Evolutionary conservation across 1,140 invertebrate species (phyloP).

Genomic region (Heterodera carotae): DNA sequence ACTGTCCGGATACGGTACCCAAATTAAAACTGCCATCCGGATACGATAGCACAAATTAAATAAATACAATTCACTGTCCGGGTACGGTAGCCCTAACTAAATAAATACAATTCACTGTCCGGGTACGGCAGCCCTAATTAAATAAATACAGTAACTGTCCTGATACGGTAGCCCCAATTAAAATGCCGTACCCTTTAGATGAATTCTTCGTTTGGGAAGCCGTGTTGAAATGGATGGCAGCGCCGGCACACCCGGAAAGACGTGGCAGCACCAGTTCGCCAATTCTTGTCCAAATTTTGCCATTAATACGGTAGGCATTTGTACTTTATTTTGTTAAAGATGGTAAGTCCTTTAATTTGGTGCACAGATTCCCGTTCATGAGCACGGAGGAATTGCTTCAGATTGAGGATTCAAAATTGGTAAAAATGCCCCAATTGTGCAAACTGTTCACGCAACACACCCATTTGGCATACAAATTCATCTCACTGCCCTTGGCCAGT

Average conservation of each 20-base stretch:
- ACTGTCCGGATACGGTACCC: too few relatives aligned
- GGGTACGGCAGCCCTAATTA: too few relatives aligned
- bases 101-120: too few relatives aligned
- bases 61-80: constrained; percentile 49
- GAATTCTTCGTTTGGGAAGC: constrained; percentile 59
- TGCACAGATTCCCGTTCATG: constrained; percentile 67
- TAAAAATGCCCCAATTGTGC: constrained; percentile 54
- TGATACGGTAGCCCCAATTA: constrained; percentile 22
- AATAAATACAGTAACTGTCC: constrained; percentile 51
- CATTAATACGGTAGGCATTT: constrained; percentile 47
- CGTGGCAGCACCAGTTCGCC: constrained; percentile 57
- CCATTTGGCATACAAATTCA: constrained; percentile 67
- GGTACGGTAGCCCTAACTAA: neutral
- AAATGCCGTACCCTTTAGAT: constrained; percentile 56
- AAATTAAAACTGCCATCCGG: neutral
- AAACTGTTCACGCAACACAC: constrained; percentile 66
- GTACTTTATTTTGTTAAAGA: constrained; percentile 9
- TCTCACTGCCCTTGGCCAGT: constrained; percentile 66
- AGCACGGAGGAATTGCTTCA: constrained; percentile 66
- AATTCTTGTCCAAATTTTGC: constrained; percentile 57
- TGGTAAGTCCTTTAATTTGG: constrained; percentile 4
- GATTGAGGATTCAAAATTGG: constrained; percentile 63
- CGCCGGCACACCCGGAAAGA: constrained; percentile 60
- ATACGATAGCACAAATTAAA: neutral
- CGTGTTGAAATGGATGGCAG: constrained; percentile 49